These are phyloP conservation scores for Saccostrea echinata DNA, from an alignment of 1,140 invertebrate genomes.

Conservation along the genomic window DNA sequence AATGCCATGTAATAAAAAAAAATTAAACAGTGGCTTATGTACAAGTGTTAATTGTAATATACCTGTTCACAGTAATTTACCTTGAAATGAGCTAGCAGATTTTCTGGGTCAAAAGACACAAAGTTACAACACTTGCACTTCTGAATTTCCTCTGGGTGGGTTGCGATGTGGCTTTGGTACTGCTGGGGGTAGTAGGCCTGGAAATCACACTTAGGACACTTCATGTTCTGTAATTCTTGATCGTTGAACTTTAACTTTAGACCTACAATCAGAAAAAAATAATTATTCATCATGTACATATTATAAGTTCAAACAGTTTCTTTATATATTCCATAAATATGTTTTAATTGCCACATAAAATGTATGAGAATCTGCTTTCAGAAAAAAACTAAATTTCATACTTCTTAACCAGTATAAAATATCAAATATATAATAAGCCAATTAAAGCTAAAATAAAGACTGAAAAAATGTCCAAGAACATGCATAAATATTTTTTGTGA, in stretches of 20 bases:
- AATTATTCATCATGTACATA: neutral
- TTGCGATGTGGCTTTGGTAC: slow-evolving; percentile 77
- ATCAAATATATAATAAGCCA: too few species aligned
- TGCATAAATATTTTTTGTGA: too few species aligned
- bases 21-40: too few species aligned
- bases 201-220: slow-evolving; percentile 77
- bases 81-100: slow-evolving; percentile 77
- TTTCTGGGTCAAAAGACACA: slow-evolving; percentile 74
- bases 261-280: neutral
- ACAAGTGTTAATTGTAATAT: too few species aligned
- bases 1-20: too few species aligned
- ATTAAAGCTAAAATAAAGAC: too few species aligned
- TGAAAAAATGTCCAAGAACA: too few species aligned
- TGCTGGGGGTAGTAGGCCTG: slow-evolving; percentile 79
- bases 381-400: too few species aligned
- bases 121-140: slow-evolving; percentile 79
- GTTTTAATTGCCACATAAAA: too few species aligned
- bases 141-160: slow-evolving; percentile 73
- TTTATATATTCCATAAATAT: too few species aligned
- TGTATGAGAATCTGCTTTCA: too few species aligned
- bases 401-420: too few species aligned
- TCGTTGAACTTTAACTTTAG: slow-evolving; percentile 71
- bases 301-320: neutral
- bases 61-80: slow-evolving; percentile 60
- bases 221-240: slow-evolving; percentile 74